A percentile compares a stretch with the other conserved stretches of the same genome.
Evolutionary conservation across 2,797 vertebrate species (phyloP).

Genomic region (Centropyge bicolor): DNA sequence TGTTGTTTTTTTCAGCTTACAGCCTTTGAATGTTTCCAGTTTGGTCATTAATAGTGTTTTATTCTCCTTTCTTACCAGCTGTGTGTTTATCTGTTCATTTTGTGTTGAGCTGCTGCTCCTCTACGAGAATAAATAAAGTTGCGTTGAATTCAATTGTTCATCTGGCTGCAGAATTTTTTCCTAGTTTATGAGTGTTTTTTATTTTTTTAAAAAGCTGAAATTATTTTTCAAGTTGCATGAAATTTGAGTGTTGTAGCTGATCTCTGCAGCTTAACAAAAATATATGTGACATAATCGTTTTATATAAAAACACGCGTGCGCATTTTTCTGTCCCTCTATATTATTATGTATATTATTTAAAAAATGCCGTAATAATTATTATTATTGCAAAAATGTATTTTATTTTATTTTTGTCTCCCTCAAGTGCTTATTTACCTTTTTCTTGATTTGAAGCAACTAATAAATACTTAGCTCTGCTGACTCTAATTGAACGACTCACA

Average conservation of each 20-base stretch:
- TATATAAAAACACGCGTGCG: too few species aligned
- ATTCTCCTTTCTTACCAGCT: not conserved
- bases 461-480: not conserved
- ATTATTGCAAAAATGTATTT: not conserved
- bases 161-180: not conserved
- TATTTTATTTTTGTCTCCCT: not conserved
- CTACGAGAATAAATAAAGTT: not conserved
- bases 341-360: too few species aligned
- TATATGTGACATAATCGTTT: not conserved
- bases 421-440: slow-evolving; percentile 1
- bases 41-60: not conserved
- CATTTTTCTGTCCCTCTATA: not conserved
- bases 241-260: not conserved
- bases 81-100: not conserved
- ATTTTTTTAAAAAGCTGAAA: not conserved
- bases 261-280: not conserved
- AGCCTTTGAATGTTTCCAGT: not conserved
- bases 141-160: not conserved
- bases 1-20: not conserved
- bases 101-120: not conserved
- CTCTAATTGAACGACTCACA: not conserved
- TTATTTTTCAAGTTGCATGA: not conserved
- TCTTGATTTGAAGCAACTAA: not conserved
- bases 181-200: too few species aligned
- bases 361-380: not conserved